Evolutionary conservation across 1,140 invertebrate species (phyloP).

Genomic region (Philotrypesis tridentata): DNA sequence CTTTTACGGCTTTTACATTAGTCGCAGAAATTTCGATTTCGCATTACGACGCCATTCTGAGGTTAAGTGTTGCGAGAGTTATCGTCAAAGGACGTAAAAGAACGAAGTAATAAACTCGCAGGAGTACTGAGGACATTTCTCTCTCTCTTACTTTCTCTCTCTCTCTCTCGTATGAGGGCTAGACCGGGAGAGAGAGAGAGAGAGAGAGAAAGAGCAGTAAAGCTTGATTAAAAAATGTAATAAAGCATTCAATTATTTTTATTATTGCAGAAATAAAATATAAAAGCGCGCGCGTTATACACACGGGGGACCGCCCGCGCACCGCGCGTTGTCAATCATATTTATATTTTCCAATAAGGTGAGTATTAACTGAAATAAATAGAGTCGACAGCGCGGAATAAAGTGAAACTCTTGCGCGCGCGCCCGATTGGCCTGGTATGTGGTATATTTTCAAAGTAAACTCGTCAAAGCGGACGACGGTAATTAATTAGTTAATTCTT

Average conservation of each 20-base stretch:
- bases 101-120: constrained; percentile 39
- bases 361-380: no score
- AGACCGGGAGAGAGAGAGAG: not conserved
- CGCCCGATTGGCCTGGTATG: no score
- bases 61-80: constrained; percentile 44
- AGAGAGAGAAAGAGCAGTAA: not conserved
- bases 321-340: no score
- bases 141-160: no score
- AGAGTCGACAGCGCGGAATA: no score
- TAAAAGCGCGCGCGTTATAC: not conserved
- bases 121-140: constrained; percentile 26
- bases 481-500: not conserved
- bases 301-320: no score
- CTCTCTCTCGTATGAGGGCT: constrained; percentile 14
- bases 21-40: constrained; percentile 44
- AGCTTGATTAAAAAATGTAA: constrained; percentile 39
- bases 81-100: constrained; percentile 39
- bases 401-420: no score
- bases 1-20: constrained; percentile 41
- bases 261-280: constrained; percentile 11
- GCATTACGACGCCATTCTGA: constrained; percentile 41
- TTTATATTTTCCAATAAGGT: no score
- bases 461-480: not conserved
- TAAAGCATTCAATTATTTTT: constrained; percentile 41
- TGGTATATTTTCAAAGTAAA: not conserved